A percentile compares a stretch with the other conserved stretches of the same genome.
phyloP scores from a whole-genome alignment of 2,113 vertebrate species.

The Octodon degus region DNA sequence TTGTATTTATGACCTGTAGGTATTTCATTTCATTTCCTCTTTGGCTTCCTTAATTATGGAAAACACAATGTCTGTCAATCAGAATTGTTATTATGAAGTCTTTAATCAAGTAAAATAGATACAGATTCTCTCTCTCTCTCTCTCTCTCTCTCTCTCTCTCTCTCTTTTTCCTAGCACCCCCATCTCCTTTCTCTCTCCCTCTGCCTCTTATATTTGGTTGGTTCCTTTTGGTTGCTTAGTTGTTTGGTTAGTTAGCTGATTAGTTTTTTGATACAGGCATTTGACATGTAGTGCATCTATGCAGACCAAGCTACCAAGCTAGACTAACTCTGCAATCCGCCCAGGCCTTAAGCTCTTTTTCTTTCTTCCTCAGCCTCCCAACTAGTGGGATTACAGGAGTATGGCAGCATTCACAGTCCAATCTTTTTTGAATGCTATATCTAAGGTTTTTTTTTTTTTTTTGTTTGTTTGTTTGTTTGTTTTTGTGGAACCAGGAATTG shows the following conservation, averaged over 20 bases:
- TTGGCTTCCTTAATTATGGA: slow-evolving; percentile 44
- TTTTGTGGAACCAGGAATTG: too few species aligned
- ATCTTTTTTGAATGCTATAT: neutral
- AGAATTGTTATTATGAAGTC: neutral
- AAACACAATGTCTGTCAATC: neutral
- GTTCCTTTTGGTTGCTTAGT: neutral
- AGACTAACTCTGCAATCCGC: neutral
- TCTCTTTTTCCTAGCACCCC: too few species aligned
- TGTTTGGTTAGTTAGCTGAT: neutral
- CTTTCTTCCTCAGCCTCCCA: neutral
- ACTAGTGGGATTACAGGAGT: neutral
- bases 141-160: neutral
- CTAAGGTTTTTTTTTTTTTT: neutral
- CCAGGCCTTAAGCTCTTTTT: neutral
- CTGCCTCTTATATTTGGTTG: neutral
- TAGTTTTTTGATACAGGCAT: neutral
- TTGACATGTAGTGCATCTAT: neutral
- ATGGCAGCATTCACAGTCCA: neutral
- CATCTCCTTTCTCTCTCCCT: too few species aligned
- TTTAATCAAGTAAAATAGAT: neutral
- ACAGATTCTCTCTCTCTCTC: neutral
- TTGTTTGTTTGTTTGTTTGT: too few species aligned
- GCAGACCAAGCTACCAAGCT: neutral
- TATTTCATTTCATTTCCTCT: slow-evolving; percentile 20
- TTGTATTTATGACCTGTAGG: neutral